Percentiles rank a stretch among this genome's conserved stretches.
phyloP scores from a whole-genome alignment of 2,113 vertebrate genomes.

The Semnornis frantzii region DNA sequence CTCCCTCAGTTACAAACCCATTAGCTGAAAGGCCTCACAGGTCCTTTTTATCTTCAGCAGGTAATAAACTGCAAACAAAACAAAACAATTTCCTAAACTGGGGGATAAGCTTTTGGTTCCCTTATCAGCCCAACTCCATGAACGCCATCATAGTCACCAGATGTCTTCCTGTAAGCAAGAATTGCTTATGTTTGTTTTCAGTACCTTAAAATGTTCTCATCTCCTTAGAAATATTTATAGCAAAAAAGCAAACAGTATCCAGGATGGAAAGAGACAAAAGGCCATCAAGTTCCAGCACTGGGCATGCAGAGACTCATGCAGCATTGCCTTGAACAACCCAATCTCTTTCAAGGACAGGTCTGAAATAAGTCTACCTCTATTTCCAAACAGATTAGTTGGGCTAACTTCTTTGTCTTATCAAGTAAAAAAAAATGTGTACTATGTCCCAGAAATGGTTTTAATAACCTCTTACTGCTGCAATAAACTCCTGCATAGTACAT shows the following conservation, averaged over 20 bases:
- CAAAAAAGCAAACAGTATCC: constrained; percentile 60
- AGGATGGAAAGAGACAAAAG: constrained; percentile 45
- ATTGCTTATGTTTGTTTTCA: constrained; percentile 13
- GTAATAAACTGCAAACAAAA: constrained; percentile 46
- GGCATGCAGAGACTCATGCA: constrained; percentile 15
- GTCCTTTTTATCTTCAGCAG: constrained; percentile 29
- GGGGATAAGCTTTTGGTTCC: constrained; percentile 15
- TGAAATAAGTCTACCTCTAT: neutral
- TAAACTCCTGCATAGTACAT: neutral
- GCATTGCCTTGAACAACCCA: constrained; percentile 11
- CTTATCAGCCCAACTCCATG: constrained; percentile 16
- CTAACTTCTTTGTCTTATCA: neutral
- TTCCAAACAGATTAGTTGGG: neutral
- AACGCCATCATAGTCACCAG: constrained; percentile 20
- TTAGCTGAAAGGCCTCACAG: neutral
- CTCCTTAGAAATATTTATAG: constrained; percentile 48
- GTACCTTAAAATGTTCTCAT: constrained; percentile 58
- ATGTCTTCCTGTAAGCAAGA: constrained; percentile 54
- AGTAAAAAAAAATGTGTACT: neutral
- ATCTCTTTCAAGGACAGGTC: constrained; percentile 7
- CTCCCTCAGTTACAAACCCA: neutral
- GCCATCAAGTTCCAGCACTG: neutral
- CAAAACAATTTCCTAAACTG: neutral
- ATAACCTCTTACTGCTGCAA: constrained; percentile 3
- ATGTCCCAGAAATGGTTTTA: neutral